phyloP scores from a whole-genome alignment of 2,888 invertebrate species.

The Sesamia inferens region DNA sequence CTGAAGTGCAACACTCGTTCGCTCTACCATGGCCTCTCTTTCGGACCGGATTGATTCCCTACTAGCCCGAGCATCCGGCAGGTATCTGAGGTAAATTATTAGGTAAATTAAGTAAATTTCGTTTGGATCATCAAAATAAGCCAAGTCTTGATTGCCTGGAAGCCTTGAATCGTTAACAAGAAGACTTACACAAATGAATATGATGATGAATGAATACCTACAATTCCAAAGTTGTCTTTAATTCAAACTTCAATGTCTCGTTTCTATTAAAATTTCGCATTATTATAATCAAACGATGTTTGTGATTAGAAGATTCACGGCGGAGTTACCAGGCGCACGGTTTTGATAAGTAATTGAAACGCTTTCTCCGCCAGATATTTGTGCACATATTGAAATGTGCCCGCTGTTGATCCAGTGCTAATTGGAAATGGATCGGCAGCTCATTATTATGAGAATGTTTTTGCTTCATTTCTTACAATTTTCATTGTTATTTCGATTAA shows the following conservation, averaged over 20 bases:
- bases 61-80: no score
- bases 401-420: constrained; percentile 61
- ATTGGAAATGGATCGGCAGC: constrained; percentile 64
- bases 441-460: constrained; percentile 55
- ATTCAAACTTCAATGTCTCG: constrained; percentile 31
- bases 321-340: constrained; percentile 56
- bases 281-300: constrained; percentile 42
- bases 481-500: constrained; percentile 41
- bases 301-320: constrained; percentile 48
- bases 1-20: no score
- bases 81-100: no score
- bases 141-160: background rate
- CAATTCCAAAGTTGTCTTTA: constrained; percentile 1
- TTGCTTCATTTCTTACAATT: constrained; percentile 48
- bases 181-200: background rate
- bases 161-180: constrained; percentile 6
- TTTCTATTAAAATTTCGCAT: constrained; percentile 43
- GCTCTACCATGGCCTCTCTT: no score
- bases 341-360: constrained; percentile 76
- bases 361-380: constrained; percentile 56
- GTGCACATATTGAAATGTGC: constrained; percentile 58
- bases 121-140: background rate
- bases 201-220: no score
- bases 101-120: no score
- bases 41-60: no score